phyloP scores from a whole-genome alignment of 2,797 vertebrate species.

The Fringilla coelebs region DNA sequence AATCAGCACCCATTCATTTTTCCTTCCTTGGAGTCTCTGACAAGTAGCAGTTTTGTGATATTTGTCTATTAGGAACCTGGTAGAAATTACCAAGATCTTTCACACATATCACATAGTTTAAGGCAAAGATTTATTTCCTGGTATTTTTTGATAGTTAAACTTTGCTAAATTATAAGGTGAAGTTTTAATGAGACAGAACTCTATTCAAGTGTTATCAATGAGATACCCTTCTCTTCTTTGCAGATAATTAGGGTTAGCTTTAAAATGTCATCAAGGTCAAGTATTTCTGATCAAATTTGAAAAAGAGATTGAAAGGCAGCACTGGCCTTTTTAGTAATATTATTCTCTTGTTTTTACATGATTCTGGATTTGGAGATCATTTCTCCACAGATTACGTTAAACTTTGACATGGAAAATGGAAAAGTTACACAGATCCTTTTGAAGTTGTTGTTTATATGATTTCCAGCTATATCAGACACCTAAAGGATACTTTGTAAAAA shows the following conservation, averaged over 20 bases:
- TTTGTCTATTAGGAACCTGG: neutral
- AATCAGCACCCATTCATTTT: neutral
- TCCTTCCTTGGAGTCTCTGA: neutral
- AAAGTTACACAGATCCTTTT: neutral
- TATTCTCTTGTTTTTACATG: neutral
- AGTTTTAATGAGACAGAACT: neutral
- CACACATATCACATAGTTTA: neutral
- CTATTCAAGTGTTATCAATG: neutral
- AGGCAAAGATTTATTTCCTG: neutral
- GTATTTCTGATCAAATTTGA: neutral
- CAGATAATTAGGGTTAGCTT: neutral
- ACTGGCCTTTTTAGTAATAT: neutral
- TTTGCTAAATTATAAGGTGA: neutral
- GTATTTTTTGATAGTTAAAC: neutral
- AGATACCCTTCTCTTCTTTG: neutral
- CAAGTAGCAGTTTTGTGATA: neutral
- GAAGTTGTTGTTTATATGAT: neutral
- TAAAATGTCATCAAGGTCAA: neutral
- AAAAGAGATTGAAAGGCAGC: neutral
- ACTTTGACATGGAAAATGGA: neutral
- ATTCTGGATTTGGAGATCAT: neutral
- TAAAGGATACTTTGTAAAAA: neutral
- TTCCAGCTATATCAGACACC: neutral
- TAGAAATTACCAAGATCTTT: neutral
- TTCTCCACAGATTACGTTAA: neutral